Evolutionary conservation across 1,140 invertebrate species (phyloP).

Genomic region (Meloidogyne floridensis): DNA sequence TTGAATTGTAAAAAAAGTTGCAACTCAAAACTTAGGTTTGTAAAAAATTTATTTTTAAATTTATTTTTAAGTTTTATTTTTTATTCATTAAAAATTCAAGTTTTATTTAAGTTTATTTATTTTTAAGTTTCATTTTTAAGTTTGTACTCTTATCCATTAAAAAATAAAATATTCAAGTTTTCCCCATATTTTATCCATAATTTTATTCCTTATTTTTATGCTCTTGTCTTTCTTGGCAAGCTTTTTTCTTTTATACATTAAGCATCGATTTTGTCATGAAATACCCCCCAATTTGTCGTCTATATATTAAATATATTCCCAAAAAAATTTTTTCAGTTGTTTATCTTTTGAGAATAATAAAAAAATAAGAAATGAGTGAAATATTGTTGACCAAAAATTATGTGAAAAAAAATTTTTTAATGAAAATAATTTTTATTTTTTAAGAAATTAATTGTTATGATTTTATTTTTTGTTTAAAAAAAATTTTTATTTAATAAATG

Average conservation of each 20-base stretch:
- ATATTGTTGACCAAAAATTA: not conserved
- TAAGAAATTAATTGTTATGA: not conserved
- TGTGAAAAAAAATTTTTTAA: not conserved
- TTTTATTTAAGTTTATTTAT: too few relatives aligned
- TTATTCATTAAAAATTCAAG: too few relatives aligned
- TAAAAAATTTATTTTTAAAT: too few relatives aligned
- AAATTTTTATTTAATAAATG: not conserved
- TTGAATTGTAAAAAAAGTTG: too few relatives aligned
- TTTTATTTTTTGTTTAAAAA: not conserved
- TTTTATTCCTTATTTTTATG: too few relatives aligned
- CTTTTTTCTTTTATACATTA: not conserved
- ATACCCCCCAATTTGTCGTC: not conserved
- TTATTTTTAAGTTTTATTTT: too few relatives aligned
- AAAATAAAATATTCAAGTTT: not conserved
- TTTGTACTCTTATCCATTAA: not conserved
- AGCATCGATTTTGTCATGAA: slow-evolving; percentile 6
- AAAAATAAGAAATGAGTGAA: not conserved
- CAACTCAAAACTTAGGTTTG: too few relatives aligned
- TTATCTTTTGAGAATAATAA: not conserved
- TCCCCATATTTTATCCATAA: not conserved
- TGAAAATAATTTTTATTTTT: not conserved
- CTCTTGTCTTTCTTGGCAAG: not conserved
- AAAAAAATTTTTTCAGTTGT: not conserved
- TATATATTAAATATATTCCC: not conserved
- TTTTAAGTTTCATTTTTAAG: too few relatives aligned